Percentiles rank a stretch among this genome's conserved stretches.
Conservation (phyloP, 2,113 vertebrate species). For the Myiozetetes cayanensis region DNA sequence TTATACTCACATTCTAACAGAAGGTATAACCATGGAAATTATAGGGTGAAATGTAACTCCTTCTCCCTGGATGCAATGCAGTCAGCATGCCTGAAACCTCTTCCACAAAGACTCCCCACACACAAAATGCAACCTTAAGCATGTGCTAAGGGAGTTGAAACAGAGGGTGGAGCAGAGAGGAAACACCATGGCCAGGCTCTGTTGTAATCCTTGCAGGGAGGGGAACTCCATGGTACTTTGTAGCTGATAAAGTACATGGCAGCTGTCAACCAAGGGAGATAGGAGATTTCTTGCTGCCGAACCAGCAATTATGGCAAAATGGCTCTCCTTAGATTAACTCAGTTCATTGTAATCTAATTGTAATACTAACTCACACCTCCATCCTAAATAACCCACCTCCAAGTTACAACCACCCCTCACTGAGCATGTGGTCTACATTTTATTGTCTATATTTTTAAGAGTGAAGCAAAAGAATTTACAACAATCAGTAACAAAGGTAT, state of each 20-base stretch:
- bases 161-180: neutral
- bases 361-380: neutral
- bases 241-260: neutral
- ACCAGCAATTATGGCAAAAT: neutral
- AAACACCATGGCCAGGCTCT: neutral
- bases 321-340: neutral
- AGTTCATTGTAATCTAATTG: neutral
- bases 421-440: neutral
- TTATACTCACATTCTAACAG: neutral
- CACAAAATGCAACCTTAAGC: neutral
- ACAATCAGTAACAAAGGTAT: neutral
- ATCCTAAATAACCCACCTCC: neutral
- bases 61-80: neutral
- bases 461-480: rapidly evolving
- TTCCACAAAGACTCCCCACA: neutral
- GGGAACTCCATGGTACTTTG: neutral
- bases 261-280: neutral
- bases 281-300: neutral
- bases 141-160: neutral
- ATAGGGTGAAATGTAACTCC: neutral
- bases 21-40: neutral
- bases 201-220: neutral
- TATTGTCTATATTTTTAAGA: neutral
- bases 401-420: neutral
- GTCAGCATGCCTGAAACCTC: neutral